Percentiles rank a stretch among this genome's conserved stretches.
phyloP scores from a whole-genome alignment of 2,113 vertebrate species.

The Plotosus lineatus region DNA sequence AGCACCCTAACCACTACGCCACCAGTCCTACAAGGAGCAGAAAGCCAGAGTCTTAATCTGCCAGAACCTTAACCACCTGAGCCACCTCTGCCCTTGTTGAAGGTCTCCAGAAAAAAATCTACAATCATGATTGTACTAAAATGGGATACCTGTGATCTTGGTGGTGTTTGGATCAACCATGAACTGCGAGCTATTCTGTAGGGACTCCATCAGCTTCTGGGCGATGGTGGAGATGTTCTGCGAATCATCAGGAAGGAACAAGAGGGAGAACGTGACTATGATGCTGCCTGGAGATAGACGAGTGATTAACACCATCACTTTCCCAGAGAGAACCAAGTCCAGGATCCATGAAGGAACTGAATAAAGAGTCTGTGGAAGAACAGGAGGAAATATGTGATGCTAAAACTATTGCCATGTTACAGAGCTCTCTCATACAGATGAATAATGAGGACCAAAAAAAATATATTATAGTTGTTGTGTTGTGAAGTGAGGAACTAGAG shows the following conservation, averaged over 20 bases:
- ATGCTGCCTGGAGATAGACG: constrained; percentile 73
- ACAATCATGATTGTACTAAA: no score
- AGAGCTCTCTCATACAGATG: no score
- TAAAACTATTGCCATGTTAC: not conserved
- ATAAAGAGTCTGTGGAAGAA: constrained; percentile 68
- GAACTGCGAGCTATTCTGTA: constrained; percentile 70
- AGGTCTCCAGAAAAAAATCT: no score
- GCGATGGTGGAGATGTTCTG: constrained; percentile 61
- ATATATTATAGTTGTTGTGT: no score
- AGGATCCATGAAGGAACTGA: constrained; percentile 63
- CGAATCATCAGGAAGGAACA: constrained; percentile 59
- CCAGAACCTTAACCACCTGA: no score
- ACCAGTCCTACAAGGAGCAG: no score
- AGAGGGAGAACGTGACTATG: constrained; percentile 72
- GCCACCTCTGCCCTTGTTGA: no score
- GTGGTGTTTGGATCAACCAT: constrained; percentile 64
- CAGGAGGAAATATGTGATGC: not conserved
- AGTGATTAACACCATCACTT: constrained; percentile 70
- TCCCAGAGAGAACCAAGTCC: constrained; percentile 65
- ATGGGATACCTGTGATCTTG: constrained; percentile 62
- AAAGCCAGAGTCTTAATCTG: no score
- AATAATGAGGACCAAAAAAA: not conserved
- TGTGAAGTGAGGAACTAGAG: not conserved
- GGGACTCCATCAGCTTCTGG: constrained; percentile 61
- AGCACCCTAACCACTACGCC: no score